Base-by-base conservation (phyloP, 2,113 vertebrate species). In the Laticauda laticaudata region DNA sequence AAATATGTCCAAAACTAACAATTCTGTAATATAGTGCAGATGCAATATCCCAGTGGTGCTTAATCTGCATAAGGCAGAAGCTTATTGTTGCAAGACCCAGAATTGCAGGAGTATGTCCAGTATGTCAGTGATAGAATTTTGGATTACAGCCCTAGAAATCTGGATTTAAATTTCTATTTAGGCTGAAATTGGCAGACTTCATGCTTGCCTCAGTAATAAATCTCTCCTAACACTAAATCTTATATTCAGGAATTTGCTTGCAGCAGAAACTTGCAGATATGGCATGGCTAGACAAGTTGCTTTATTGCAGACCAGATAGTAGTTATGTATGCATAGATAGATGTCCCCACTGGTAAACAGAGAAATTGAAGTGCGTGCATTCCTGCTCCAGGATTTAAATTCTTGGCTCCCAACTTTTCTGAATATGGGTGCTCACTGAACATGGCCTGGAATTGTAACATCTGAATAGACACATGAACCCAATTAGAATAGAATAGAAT, bases 1-100 rank as follows among this genome's bases (percentile, higher is more conserved):
- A 0, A 11, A 3, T 0, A 34, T 95, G 56, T 90, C 92, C 91
- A 93, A 26, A 54, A 86, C 94, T 55, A 94, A 94, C n/a, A 95
- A 92, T n/a, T 87, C 90, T 8, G 2, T 85, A 86, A 93, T 54
- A 45, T 5, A 54, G 81, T 55, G 24, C 45, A 64, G 45, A 61
- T 23, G 56, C 75, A 86, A 8, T 21, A 18, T 39, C n/a, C 12
- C 45, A 15, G n/a, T 34, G 57, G 43, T 12, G 21, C 55, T 56
- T 45, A 51, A 20, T 51, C 88, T 54, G 81, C n/a, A 75, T 7
- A 56, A 55, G 57, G 29, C 48, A 39, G 86, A 69, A 64, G 26
- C 34, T 26, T 21, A 86, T 64, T 88, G 1, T 0, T 4, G 14
- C 0, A 5, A 3, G 93, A 26, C 55, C 14, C 29, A 57, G 69